A percentile compares a stretch with the other conserved stretches of the same genome.
phyloP scores from a whole-genome alignment of 1,140 invertebrate genomes.

The Brachionus calyciflorus region DNA sequence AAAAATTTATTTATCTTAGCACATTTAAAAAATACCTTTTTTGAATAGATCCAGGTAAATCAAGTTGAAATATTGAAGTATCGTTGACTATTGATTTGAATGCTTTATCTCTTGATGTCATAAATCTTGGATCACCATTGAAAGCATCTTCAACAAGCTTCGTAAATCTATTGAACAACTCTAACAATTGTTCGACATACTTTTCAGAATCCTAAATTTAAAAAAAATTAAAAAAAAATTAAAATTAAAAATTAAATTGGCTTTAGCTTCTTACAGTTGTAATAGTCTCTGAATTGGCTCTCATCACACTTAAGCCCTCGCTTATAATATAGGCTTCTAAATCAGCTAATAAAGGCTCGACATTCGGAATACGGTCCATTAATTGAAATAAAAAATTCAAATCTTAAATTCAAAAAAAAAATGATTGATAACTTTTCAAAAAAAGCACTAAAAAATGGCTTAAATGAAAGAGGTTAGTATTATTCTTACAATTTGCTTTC shows the following conservation, averaged over 20 bases:
- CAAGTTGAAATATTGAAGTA: constrained; percentile 86
- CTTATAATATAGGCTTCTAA: constrained; percentile 87
- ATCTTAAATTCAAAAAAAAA: constrained; percentile 62
- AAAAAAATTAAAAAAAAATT: neutral
- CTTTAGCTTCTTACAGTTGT: constrained; percentile 66
- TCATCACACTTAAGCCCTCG: constrained; percentile 93
- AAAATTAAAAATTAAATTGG: neutral
- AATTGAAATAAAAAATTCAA: constrained; percentile 89
- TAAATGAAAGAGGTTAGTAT: too few relatives aligned
- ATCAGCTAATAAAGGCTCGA: constrained; percentile 83
- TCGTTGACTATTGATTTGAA: constrained; percentile 98
- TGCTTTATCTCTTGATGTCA: constrained; percentile 94
- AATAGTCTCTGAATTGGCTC: constrained; percentile 88
- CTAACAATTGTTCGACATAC: constrained; percentile 91
- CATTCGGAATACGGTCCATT: constrained; percentile 86
- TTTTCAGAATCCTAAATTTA: constrained; percentile 84
- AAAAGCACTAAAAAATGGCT: too few relatives aligned
- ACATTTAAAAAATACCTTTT: constrained; percentile 23
- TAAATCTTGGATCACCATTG: constrained; percentile 89
- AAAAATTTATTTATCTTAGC: too few relatives aligned
- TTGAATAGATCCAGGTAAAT: constrained; percentile 63
- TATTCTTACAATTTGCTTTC: too few relatives aligned
- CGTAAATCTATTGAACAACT: constrained; percentile 88
- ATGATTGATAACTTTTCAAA: too few relatives aligned
- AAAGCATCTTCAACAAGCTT: constrained; percentile 88